Base-by-base conservation (phyloP, 1,140 invertebrate species). In the Hesperophylax magnus region DNA sequence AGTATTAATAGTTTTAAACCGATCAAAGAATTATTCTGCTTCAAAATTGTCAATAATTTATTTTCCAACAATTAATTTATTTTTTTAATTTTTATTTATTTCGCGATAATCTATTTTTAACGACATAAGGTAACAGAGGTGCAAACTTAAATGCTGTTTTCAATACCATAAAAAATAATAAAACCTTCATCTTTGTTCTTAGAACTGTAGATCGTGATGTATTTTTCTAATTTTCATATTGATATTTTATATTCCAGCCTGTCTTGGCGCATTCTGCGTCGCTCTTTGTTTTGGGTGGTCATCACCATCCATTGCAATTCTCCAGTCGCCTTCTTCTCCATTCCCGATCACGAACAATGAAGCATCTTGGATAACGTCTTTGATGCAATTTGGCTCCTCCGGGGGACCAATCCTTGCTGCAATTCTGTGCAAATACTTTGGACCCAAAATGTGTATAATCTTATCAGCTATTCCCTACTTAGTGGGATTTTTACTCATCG, bases 401-500 rank as follows among this genome's bases (percentile, higher is more conserved):
- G 3, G 83, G 39, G 65, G 84, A 58, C 31, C 83, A 47, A n/a
- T 85, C n/a, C 0, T 56, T 4, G 84, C 84, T 22, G 85, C 86
- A 24, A 65, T 85, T 8, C 39, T 82, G 17, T 65, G 85, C 2
- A 85, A 86, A 72, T 84, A 78, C 58, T 76, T 86, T 18, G 87
- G 87, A 18, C 82, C 86, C 63, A 88, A 88, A 77, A 85, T 77
- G 24, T 81, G 86, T 9, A 84, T 88, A 3, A 24, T 88, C 8
- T 22, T 86, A 6, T 81, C 85, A n/a, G 72, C 69, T 18, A 1
- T 86, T 22, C 86, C 86, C 3, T 84, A 85, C 5, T 47, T 85
- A 0, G 6, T 82, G 1, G 84, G 84, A 1, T 86, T 85, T 31
- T 17, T 89, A 0, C 84, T 89, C 0, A 87, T 90, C 24, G 34